Evolutionary conservation across 2,797 vertebrate species (phyloP).

Genomic region (Pseudopleuronectes americanus): DNA sequence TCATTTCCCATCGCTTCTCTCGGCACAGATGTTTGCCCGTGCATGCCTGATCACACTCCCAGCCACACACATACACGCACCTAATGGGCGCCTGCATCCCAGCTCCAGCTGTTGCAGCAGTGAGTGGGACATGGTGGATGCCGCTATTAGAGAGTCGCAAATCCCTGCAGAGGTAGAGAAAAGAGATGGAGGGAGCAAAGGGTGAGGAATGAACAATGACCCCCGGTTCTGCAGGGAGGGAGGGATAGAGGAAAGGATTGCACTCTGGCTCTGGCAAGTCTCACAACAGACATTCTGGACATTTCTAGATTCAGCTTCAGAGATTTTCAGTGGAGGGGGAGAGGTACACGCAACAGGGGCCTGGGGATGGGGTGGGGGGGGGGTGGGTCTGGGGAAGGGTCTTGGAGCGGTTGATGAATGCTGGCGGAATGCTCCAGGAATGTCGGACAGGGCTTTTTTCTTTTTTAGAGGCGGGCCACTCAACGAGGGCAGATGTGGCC

Average conservation of each 20-base stretch:
- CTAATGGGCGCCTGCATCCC: constrained; percentile 50
- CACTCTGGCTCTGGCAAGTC: constrained; percentile 54
- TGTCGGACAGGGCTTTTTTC: constrained; percentile 60
- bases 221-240: constrained; percentile 43
- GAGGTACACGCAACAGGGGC: constrained; percentile 32
- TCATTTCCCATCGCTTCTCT: constrained; percentile 68
- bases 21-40: constrained; percentile 66
- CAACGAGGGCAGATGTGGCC: constrained; percentile 76
- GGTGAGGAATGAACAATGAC: constrained; percentile 74
- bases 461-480: constrained; percentile 43
- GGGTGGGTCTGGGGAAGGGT: constrained; percentile 41
- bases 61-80: constrained; percentile 18
- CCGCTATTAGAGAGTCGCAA: constrained; percentile 75
- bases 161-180: constrained; percentile 65
- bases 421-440: constrained; percentile 73
- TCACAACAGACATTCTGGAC: constrained; percentile 70
- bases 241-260: constrained; percentile 30
- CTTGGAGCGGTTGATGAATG: constrained; percentile 65
- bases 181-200: constrained; percentile 57
- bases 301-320: constrained; percentile 64
- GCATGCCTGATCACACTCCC: constrained; percentile 43
- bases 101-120: constrained; percentile 76
- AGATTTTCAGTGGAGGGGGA: constrained; percentile 37
- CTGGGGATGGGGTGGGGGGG: background rate
- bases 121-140: constrained; percentile 74